These are phyloP conservation scores for Champsocephalus esox DNA, from an alignment of 2,797 vertebrate species.

Conservation along the genomic window DNA sequence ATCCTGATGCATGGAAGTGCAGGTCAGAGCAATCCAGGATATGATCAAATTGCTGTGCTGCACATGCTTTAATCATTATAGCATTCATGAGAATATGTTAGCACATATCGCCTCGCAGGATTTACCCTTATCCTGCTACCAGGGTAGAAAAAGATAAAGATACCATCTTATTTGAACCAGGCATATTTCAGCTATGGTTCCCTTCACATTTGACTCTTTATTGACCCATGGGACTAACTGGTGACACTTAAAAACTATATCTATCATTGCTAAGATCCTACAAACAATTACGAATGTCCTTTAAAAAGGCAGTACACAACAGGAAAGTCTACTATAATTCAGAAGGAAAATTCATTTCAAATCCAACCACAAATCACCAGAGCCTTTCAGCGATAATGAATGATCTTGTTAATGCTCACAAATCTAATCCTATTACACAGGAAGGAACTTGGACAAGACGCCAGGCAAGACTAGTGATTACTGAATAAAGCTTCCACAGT, in stretches of 20 bases:
- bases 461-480: conserved; percentile 28
- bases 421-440: conserved; percentile 70
- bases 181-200: conserved; percentile 5
- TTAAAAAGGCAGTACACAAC: conserved; percentile 5
- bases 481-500: conserved; percentile 45
- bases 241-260: conserved; percentile 10
- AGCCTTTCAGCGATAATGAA: conserved; percentile 51
- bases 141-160: conserved; percentile 11
- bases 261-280: not conserved
- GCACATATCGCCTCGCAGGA: not conserved
- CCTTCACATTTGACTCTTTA: conserved; percentile 7
- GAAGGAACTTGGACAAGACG: conserved; percentile 44
- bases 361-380: conserved; percentile 45
- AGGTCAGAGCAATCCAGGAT: conserved; percentile 31
- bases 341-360: conserved; percentile 24
- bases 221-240: not conserved
- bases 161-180: not conserved
- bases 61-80: conserved; percentile 14
- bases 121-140: not conserved
- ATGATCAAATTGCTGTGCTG: conserved; percentile 27
- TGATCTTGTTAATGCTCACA: conserved; percentile 54
- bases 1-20: conserved; percentile 1
- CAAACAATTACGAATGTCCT: not conserved
- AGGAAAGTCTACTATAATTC: conserved; percentile 7
- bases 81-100: conserved; percentile 6